Percentiles rank a stretch among this genome's conserved stretches.
Conservation (phyloP, 2,888 invertebrate species). For the Hyles lineata region DNA sequence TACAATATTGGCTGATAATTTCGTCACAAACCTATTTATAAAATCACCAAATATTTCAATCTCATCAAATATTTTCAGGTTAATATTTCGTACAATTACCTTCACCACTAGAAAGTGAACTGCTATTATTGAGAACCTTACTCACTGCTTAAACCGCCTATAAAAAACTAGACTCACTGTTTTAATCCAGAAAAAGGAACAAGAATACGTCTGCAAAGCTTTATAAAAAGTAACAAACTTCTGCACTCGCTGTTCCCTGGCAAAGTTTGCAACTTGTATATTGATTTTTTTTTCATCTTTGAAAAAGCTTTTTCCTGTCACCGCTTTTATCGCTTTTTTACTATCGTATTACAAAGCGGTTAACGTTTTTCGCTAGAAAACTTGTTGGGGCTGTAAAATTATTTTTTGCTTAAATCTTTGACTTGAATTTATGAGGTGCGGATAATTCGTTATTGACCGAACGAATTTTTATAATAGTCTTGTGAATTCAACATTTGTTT, state of each 20-base stretch:
- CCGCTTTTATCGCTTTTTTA: slow-evolving; percentile 8
- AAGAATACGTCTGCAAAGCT: not conserved
- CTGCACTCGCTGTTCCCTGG: not conserved
- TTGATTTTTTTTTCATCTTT: not conserved
- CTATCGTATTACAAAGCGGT: not conserved
- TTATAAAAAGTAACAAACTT: slow-evolving; percentile 8
- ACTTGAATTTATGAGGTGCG: too few relatives aligned
- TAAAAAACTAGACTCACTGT: not conserved
- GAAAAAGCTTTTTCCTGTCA: slow-evolving; percentile 29
- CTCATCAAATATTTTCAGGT: too few relatives aligned
- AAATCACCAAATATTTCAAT: too few relatives aligned
- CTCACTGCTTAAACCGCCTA: not conserved
- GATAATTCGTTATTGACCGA: too few relatives aligned
- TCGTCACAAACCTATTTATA: too few relatives aligned
- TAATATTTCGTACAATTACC: too few relatives aligned
- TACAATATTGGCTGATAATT: not conserved
- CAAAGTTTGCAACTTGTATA: slow-evolving; percentile 15
- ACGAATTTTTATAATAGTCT: too few relatives aligned
- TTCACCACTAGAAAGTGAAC: too few relatives aligned
- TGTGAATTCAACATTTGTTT: too few relatives aligned
- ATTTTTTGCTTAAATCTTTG: not conserved
- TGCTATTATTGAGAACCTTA: not conserved
- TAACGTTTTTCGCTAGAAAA: not conserved
- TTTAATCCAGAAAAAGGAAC: not conserved
- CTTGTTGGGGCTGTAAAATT: slow-evolving; percentile 1